phyloP scores from a whole-genome alignment of 2,113 vertebrate species.

The Cryptomyrus ogoouensis region DNA sequence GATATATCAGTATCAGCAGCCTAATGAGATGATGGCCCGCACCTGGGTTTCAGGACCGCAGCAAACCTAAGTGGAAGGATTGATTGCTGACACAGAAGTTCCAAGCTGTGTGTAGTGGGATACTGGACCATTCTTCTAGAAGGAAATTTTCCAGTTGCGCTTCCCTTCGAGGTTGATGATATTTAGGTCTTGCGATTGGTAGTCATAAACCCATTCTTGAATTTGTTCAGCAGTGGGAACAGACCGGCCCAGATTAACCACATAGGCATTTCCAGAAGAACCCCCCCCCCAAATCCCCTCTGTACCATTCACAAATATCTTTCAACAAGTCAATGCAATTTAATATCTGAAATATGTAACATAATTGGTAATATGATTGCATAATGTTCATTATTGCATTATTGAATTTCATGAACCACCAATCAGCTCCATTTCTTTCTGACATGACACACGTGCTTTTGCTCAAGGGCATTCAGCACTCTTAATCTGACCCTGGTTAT shows the following conservation, averaged over 20 bases:
- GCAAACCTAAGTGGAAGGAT: neutral
- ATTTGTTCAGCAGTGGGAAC: neutral
- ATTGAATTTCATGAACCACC: neutral
- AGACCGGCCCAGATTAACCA: neutral
- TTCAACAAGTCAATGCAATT: neutral
- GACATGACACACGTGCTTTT: neutral
- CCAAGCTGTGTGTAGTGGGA: neutral
- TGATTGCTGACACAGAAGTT: neutral
- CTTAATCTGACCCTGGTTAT: neutral
- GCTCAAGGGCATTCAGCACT: neutral
- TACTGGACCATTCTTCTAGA: neutral
- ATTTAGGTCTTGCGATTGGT: neutral
- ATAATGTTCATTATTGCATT: neutral
- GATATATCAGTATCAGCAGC: neutral
- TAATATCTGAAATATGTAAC: neutral
- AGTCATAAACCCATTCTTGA: neutral
- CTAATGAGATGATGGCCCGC: neutral
- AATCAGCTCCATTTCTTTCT: neutral
- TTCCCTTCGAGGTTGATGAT: neutral
- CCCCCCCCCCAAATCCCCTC: neutral
- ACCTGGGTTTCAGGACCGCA: neutral
- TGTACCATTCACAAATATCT: neutral
- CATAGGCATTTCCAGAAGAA: neutral
- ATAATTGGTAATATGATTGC: neutral
- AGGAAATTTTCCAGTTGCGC: neutral